These are phyloP conservation scores for Bradypodion pumilum DNA, from an alignment of 2,797 vertebrate genomes.

Conservation along the genomic window DNA sequence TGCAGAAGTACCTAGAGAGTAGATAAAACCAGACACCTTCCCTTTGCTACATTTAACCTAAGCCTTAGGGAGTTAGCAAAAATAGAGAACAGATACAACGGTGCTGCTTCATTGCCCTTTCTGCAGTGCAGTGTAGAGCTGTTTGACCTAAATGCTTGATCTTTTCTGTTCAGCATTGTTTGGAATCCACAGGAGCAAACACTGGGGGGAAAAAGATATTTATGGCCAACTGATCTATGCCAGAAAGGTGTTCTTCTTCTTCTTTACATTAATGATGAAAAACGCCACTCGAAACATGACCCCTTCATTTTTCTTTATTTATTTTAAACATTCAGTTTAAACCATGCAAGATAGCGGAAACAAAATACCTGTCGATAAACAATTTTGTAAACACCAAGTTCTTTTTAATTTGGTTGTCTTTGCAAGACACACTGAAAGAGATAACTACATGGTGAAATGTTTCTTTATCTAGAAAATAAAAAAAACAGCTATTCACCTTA, in stretches of 20 bases:
- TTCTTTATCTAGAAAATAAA: conserved; percentile 27
- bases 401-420: no score
- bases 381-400: no score
- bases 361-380: neutral
- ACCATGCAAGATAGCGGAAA: conserved; percentile 10
- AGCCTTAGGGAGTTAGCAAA: conserved; percentile 45
- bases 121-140: neutral
- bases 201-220: neutral
- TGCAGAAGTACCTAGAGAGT: neutral
- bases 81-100: neutral
- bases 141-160: conserved; percentile 29
- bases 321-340: neutral
- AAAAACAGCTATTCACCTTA: neutral
- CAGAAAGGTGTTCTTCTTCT: neutral
- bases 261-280: neutral
- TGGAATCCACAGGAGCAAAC: neutral
- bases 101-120: neutral
- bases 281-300: conserved; percentile 2
- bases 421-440: neutral
- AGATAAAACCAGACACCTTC: conserved; percentile 3
- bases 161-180: neutral
- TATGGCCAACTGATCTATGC: neutral
- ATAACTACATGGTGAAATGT: conserved; percentile 2
- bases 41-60: conserved; percentile 36
- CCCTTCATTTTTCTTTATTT: neutral